These are phyloP conservation scores for Drosophila melanosoma DNA, from an alignment of 2,888 invertebrate genomes.

Conservation along the genomic window DNA sequence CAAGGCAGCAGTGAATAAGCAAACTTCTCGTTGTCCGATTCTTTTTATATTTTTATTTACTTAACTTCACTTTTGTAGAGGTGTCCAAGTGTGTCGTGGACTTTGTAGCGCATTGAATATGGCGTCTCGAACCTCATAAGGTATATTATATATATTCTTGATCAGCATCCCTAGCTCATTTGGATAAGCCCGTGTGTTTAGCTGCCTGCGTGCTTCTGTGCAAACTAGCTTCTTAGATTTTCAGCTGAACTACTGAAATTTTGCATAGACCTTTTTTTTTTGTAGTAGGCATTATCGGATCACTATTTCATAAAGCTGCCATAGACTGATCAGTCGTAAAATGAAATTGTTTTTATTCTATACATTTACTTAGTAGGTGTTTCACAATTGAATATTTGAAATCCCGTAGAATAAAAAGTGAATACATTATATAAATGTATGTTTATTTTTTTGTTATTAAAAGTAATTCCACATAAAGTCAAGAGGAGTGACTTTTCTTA, in stretches of 20 bases:
- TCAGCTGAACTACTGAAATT: neutral
- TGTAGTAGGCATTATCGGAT: too few relatives aligned
- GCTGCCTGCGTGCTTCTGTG: neutral
- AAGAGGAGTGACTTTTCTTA: neutral
- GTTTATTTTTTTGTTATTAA: neutral
- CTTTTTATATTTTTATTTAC: constrained; percentile 50
- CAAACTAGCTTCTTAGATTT: neutral
- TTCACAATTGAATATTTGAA: neutral
- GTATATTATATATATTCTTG: neutral
- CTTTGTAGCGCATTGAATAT: neutral
- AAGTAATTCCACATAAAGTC: neutral
- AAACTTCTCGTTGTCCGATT: constrained; percentile 31
- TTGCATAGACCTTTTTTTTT: too few relatives aligned
- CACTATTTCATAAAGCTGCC: too few relatives aligned
- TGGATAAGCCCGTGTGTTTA: neutral
- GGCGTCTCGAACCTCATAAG: neutral
- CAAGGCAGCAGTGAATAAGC: neutral
- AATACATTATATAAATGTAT: neutral
- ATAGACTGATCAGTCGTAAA: neutral
- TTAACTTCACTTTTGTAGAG: constrained; percentile 32
- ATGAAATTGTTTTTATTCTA: neutral
- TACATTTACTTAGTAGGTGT: neutral
- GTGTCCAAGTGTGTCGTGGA: neutral
- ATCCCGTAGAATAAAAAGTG: neutral
- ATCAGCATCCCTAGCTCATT: neutral